phyloP scores from a whole-genome alignment of 2,797 vertebrate species.

The Spea hammondii region DNA sequence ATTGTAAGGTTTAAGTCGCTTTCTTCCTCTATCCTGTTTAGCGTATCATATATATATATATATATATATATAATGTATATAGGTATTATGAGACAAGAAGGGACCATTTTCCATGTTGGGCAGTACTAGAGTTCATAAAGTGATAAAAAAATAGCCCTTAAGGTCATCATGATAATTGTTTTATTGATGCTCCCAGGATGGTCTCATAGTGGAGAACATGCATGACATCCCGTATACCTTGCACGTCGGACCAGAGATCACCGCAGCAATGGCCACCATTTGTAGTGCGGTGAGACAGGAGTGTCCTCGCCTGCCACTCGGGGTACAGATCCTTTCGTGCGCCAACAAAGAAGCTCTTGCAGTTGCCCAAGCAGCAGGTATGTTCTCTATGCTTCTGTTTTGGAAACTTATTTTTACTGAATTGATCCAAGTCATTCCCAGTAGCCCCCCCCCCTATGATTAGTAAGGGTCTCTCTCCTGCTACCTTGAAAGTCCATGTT shows the following conservation, averaged over 20 bases:
- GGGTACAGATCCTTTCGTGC: constrained; percentile 79
- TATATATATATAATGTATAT: no score
- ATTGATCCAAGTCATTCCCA: no score
- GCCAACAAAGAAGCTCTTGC: constrained; percentile 78
- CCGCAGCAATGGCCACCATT: constrained; percentile 74
- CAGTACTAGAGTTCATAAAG: no score
- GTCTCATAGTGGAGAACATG: constrained; percentile 86
- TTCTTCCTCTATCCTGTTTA: not conserved
- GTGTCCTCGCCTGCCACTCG: constrained; percentile 70
- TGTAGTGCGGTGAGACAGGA: constrained; percentile 66
- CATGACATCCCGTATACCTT: constrained; percentile 80
- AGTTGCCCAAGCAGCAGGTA: constrained; percentile 82
- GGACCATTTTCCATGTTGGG: no score
- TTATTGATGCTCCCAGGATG: constrained; percentile 69
- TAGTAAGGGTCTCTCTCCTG: no score
- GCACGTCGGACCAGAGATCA: constrained; percentile 76
- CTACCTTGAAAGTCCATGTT: no score
- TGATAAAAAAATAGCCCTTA: no score
- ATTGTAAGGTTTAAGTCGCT: constrained; percentile 68
- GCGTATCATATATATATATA: no score
- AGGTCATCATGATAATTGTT: no score
- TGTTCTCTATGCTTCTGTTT: not conserved
- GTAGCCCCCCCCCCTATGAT: no score
- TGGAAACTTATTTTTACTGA: no score
- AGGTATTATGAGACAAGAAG: no score